Evolutionary conservation across 1,140 invertebrate genomes (phyloP), one percentile per base, ranked within the genome.

Genomic region (Contarinia nasturtii): DNA sequence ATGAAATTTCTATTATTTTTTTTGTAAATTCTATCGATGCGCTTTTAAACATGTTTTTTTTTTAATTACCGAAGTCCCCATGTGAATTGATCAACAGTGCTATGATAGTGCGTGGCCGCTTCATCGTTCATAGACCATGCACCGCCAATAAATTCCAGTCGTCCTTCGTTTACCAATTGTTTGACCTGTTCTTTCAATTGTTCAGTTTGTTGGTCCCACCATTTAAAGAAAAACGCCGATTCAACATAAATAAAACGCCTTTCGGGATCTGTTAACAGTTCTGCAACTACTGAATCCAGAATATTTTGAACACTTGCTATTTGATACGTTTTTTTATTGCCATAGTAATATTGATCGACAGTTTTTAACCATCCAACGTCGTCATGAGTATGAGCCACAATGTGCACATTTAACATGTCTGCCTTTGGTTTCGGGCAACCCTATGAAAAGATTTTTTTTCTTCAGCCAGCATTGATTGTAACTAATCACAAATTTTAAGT

Each of bases 351-450:
- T 47, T 86, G 55, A 17, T 18, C 88, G 0, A 91, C 82, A 0
- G 89, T 93, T 61, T 91, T 91, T 10, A 92, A 62, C 89, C 89
- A 94, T 10, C 89, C 89, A 1, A 91, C 86, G 63, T 94, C 89
- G 57, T 91, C 85, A 57, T 94, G 89, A 1, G 79, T 77, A 55
- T 84, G 82, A 0, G 84, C 65, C 0, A 91, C 75, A 2, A 93
- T 64, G 56, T 93, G 88, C 5, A 91, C 81, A 58, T 90, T 91
- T 1, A 83, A 54, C 49, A 60, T 62, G 43, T 59, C 53, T 0
- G 55, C 38, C 36, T 59, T 57, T 1, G 50, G 53, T 11, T 34
- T 12, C 0, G 51, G 53, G 34, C 53, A 54, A 19, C 53, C 55
- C 60, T 63, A 18, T 34, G 20, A 33, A 42, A 22, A 47, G 15